These are phyloP conservation scores for Amiota mariae DNA, from an alignment of 2,888 invertebrate species.

Conservation along the genomic window DNA sequence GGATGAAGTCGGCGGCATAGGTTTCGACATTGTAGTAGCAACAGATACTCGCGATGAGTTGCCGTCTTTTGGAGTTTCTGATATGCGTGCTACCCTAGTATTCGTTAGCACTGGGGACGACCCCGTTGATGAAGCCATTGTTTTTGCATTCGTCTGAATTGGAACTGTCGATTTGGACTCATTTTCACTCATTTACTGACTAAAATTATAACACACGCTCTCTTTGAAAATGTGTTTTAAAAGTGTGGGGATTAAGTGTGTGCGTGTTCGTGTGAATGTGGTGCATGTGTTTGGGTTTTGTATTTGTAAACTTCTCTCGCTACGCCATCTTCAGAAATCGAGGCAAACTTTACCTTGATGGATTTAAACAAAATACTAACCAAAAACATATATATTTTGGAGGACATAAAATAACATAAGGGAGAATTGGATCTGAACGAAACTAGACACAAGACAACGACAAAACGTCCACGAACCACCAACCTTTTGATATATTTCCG, in stretches of 20 bases:
- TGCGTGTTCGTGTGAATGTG: background rate
- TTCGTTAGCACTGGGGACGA: slow-evolving; percentile 28
- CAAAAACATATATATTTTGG: slow-evolving; percentile 23
- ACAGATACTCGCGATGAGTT: slow-evolving; percentile 21
- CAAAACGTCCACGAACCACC: slow-evolving; percentile 53
- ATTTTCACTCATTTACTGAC: slow-evolving; percentile 70
- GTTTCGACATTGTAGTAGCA: slow-evolving; percentile 15
- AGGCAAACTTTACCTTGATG: background rate
- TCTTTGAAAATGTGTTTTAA: background rate
- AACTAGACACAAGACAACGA: slow-evolving; percentile 31
- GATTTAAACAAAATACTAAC: background rate
- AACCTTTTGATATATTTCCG: slow-evolving; percentile 72
- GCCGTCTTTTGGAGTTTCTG: slow-evolving; percentile 23
- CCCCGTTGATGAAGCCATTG: slow-evolving; percentile 29
- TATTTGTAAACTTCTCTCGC: slow-evolving; percentile 19
- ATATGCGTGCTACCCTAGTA: slow-evolving; percentile 43
- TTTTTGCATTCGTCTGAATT: slow-evolving; percentile 41
- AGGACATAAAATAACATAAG: slow-evolving; percentile 42
- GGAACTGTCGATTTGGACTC: slow-evolving; percentile 54
- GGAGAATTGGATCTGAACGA: slow-evolving; percentile 33
- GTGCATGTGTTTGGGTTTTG: background rate
- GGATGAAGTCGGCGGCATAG: slow-evolving; percentile 23
- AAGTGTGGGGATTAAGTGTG: background rate
- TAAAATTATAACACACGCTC: background rate
- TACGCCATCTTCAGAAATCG: slow-evolving; percentile 6